phyloP scores from a whole-genome alignment of 2,797 vertebrate species.

The Meda fulgida region DNA sequence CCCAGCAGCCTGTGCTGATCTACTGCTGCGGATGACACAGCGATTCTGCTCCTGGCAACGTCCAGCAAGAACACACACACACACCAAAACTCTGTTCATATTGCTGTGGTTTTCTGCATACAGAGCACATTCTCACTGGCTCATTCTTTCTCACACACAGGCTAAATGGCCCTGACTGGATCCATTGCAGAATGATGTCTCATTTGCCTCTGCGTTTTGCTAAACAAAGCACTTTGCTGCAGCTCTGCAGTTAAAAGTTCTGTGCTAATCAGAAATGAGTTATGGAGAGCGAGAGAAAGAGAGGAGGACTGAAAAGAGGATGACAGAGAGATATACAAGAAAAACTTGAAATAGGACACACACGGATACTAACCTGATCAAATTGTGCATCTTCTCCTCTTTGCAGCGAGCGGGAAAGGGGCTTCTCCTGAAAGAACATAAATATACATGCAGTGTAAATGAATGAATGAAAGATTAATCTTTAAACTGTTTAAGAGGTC shows the following conservation, averaged over 20 bases:
- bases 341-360: neutral
- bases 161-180: conserved; percentile 7
- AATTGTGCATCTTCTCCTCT: conserved; percentile 99
- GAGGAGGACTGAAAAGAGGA: conserved; percentile 23
- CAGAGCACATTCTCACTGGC: conserved; percentile 40
- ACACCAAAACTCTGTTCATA: conserved; percentile 26
- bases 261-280: conserved; percentile 71
- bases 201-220: conserved; percentile 74
- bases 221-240: conserved; percentile 79
- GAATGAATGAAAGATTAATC: neutral
- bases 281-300: conserved; percentile 56
- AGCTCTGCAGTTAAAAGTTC: conserved; percentile 72
- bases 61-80: neutral
- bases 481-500: neutral
- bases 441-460: neutral
- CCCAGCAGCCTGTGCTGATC: conserved; percentile 73
- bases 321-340: neutral
- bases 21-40: conserved; percentile 82
- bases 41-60: conserved; percentile 69
- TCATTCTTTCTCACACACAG: conserved; percentile 39
- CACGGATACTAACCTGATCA: conserved; percentile 88
- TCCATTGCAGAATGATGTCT: conserved; percentile 62
- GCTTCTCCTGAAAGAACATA: conserved; percentile 86
- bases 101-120: conserved; percentile 82
- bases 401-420: conserved; percentile 95